These are phyloP conservation scores for Brachionus plicatilis DNA, from an alignment of 1,140 invertebrate genomes.

Conservation along the genomic window DNA sequence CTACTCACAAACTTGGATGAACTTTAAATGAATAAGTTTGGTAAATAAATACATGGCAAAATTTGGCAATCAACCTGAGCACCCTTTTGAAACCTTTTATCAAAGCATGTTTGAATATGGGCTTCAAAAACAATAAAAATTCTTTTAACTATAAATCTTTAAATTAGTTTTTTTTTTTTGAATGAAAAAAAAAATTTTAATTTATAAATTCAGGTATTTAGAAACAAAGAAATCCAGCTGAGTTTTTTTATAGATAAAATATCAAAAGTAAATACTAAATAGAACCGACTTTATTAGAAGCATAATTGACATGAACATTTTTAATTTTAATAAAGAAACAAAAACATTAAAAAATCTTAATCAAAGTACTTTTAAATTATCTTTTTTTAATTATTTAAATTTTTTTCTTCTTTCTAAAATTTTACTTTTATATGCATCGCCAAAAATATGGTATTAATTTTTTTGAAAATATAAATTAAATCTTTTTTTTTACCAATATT, in stretches of 20 bases:
- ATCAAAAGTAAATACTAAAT: no score
- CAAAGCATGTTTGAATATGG: neutral
- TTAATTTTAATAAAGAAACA: no score
- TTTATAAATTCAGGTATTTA: neutral
- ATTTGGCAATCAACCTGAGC: neutral
- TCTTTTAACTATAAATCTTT: neutral
- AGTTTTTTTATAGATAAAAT: neutral
- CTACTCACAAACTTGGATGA: neutral
- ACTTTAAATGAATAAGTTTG: neutral
- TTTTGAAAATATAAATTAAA: no score
- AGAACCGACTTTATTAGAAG: no score
- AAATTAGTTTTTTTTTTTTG: neutral
- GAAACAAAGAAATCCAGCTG: neutral
- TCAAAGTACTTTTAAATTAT: no score
- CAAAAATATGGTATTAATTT: no score
- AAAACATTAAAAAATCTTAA: no score
- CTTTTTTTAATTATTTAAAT: no score
- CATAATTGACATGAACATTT: no score
- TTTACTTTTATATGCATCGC: no score
- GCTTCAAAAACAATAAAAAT: neutral
- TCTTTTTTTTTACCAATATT: no score
- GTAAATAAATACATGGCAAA: neutral
- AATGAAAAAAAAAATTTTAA: neutral
- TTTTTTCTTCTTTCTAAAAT: no score
- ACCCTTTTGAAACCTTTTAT: neutral